Conservation (phyloP, 64 coral and sea anemone species). For the Montipora capricornis region DNA sequence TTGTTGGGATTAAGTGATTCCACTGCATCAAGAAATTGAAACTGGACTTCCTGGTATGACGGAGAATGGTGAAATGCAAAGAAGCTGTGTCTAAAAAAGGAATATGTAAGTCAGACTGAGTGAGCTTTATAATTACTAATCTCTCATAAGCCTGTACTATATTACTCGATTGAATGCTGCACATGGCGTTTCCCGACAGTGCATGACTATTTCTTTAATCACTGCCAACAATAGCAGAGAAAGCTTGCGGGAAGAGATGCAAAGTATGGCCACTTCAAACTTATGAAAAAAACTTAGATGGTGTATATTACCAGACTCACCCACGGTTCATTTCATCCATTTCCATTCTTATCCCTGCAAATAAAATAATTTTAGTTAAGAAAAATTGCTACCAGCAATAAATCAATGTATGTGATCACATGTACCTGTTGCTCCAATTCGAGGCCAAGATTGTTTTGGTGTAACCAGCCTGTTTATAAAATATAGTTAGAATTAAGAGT, state of each 20-base stretch:
- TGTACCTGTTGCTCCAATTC: slow-evolving; percentile 87
- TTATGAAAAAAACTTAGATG: neutral
- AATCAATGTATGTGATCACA: neutral
- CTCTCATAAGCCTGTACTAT: no score
- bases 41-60: slow-evolving; percentile 87
- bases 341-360: slow-evolving; percentile 83
- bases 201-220: no score
- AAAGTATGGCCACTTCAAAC: neutral
- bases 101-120: neutral
- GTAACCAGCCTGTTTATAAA: slow-evolving; percentile 70
- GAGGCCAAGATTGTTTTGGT: slow-evolving; percentile 87
- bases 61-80: slow-evolving; percentile 88
- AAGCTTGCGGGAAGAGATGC: no score
- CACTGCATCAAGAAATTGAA: slow-evolving; percentile 95
- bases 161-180: no score
- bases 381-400: no score
- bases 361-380: neutral
- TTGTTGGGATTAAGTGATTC: slow-evolving; percentile 97
- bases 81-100: slow-evolving; percentile 74
- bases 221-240: no score
- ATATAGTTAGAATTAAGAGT: neutral
- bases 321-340: slow-evolving; percentile 73
- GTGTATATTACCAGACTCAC: slow-evolving; percentile 32
- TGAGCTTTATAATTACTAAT: no score
- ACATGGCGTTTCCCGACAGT: no score